phyloP scores from a whole-genome alignment of 2,888 invertebrate genomes.

The Monopis laevigella region DNA sequence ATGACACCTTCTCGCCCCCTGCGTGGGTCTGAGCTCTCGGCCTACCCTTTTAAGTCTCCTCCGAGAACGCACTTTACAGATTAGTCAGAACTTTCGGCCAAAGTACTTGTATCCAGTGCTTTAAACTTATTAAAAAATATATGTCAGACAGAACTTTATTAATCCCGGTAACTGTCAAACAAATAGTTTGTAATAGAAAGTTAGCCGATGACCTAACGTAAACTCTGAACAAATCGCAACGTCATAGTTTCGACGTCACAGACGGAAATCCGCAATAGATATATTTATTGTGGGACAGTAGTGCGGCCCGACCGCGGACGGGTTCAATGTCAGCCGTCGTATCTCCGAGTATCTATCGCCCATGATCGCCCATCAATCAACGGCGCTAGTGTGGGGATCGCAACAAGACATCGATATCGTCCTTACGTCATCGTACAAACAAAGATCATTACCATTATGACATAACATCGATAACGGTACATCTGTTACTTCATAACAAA shows the following conservation, averaged over 20 bases:
- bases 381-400: slow-evolving; percentile 17
- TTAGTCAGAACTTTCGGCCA: no score
- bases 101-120: no score
- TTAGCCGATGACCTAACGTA: no score
- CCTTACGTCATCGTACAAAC: not conserved
- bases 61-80: slow-evolving; percentile 59
- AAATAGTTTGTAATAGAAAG: no score
- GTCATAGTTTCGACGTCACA: slow-evolving; percentile 47
- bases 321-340: slow-evolving; percentile 54
- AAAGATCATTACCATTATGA: slow-evolving; percentile 1
- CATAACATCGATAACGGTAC: not conserved
- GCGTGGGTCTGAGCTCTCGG: slow-evolving; percentile 17
- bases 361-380: slow-evolving; percentile 65
- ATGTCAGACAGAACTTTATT: no score
- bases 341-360: slow-evolving; percentile 53
- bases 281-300: slow-evolving; percentile 35
- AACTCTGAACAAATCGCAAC: slow-evolving; percentile 7
- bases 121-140: no score
- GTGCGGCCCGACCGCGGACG: slow-evolving; percentile 33
- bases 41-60: slow-evolving; percentile 24
- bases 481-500: not conserved
- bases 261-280: slow-evolving; percentile 58
- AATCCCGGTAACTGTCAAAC: no score
- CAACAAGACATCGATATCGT: slow-evolving; percentile 1
- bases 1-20: slow-evolving; percentile 39